A percentile compares a stretch with the other conserved stretches of the same genome.
Conservation (phyloP, 2,888 invertebrate genomes). For the Lycaena phlaeas region DNA sequence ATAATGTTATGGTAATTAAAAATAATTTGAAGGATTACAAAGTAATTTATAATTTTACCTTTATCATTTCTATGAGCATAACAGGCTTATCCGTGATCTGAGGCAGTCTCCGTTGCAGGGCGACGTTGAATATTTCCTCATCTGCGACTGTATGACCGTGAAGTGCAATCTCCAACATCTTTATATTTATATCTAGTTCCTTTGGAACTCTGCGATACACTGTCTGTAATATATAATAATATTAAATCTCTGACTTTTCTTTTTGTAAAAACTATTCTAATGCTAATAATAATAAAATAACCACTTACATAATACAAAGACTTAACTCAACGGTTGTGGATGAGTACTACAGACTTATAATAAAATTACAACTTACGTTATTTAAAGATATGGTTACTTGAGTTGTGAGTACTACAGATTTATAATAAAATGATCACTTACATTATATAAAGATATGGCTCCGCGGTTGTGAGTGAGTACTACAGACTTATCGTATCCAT, state of each 20-base stretch:
- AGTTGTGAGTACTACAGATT: too few relatives aligned
- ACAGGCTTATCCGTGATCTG: conserved; percentile 22
- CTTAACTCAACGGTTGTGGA: conserved; percentile 41
- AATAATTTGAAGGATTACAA: too few relatives aligned
- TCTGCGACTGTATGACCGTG: conserved; percentile 76
- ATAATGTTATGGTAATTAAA: too few relatives aligned
- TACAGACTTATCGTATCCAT: conserved; percentile 29
- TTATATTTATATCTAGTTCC: conserved; percentile 54
- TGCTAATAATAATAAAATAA: too few relatives aligned
- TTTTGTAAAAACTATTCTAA: background rate
- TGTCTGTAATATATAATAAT: conserved; percentile 39
- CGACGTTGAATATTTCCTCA: conserved; percentile 58
- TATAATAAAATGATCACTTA: too few relatives aligned
- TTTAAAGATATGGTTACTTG: too few relatives aligned
- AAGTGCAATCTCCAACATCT: conserved; percentile 73
- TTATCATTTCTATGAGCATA: conserved; percentile 29
- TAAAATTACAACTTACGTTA: too few relatives aligned
- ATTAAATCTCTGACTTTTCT: background rate
- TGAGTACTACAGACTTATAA: conserved; percentile 28
- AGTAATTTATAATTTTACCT: conserved; percentile 35
- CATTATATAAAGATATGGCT: conserved; percentile 40
- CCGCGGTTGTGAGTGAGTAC: conserved; percentile 41
- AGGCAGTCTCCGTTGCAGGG: conserved; percentile 49
- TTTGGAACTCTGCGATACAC: conserved; percentile 48
- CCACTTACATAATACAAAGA: conserved; percentile 45